Evolutionary conservation across 2,797 vertebrate genomes (phyloP), one percentile per base, ranked within the genome.

Genomic region (Tragelaphus eurycerus): DNA sequence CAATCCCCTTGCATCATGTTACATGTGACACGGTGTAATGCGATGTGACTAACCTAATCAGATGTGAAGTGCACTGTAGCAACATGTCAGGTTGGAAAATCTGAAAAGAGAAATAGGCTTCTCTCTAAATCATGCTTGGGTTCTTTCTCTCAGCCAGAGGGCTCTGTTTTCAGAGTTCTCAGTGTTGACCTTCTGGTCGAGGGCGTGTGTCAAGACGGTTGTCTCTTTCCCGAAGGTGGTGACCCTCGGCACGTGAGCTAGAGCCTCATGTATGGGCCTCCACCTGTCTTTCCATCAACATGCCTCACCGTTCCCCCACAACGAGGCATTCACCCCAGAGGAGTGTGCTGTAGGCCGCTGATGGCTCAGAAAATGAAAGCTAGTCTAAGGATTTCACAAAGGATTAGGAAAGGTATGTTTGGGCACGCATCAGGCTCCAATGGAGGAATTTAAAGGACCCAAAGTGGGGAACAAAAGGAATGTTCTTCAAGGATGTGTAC

Each of bases 1-100:
- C 98, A 98, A 14, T 98, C 98, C 98, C 97, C 97, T 83, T 96
- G 98, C 97, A 97, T 97, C 94, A 6, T 98, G 98, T 98, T 98
- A 98, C 96, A 96, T 98, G 97, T 95, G 97, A 98, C 98, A 97
- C 5, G 60, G 94, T 67, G 91, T 98, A 98, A 98, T 98, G 93
- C 90, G 96, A 98, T 98, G 98, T 98, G 98, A 99, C 98, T 98
- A 98, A 99, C 98, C 98, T 98, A 98, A 98, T 99, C 98, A 98
- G 97, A 98, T 97, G 98, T 97, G 98, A 98, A 98, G 94, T 96
- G 96, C 96, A 90, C 96, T 97, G 96, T 79, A 96, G 98, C 96
- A 98, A 95, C 48, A 54, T 93, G 97, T 97, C 94, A 97, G 97
- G 97, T 90, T 93, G 78, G 95, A 98, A 97, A 97, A 96, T 96